Base-by-base conservation (phyloP, 1,140 invertebrate species). In the Hylaeus anthracinus region DNA sequence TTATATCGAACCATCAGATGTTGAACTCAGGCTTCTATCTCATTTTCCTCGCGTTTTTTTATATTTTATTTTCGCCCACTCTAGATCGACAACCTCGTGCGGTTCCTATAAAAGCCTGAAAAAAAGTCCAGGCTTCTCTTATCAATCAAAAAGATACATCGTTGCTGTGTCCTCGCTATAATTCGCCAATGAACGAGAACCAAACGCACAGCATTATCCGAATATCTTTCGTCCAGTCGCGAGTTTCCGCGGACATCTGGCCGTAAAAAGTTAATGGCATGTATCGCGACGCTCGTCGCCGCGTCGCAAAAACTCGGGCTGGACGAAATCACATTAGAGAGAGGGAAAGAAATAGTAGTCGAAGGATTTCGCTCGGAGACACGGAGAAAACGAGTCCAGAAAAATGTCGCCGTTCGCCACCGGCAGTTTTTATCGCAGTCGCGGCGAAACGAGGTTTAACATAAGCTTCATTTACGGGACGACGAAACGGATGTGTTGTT, bases 381-480 rank as follows among this genome's bases (percentile, higher is more conserved):
- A 43, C 15, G 61, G 26, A 4, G 39, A 43, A 41, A 64, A 64
- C 12, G n/a, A 39, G 12, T 12, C 8, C 48, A 15, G 58, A 15
- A 53, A 64, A 64, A 72, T 64, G 72, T 55, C 48, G 5, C n/a
- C 45, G 58, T 51, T 70, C 43, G 51, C 5, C 26, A 26, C 12
- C 5, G 26, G 41, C 15, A 37, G 67, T 78, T 78, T 78, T 72
- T 78, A 55, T 78, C 48, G 10, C 5, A 5, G 6, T 15, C 5
- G 8, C 26, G 37, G 6, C 67, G 56, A 37, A 64, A 26, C 48
- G 76, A 72, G 76, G 48, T 78, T 78, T 72, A 78, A 12, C 76
- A 63, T 78, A 78, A 78, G 76, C 76, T 72, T 78, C 76, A 72
- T 78, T 78, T 78, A 78, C 76, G 76, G 45, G 14, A 39, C 15